Evolutionary conservation across 2,888 invertebrate genomes (phyloP).

Genomic region (Tridacna crocea): DNA sequence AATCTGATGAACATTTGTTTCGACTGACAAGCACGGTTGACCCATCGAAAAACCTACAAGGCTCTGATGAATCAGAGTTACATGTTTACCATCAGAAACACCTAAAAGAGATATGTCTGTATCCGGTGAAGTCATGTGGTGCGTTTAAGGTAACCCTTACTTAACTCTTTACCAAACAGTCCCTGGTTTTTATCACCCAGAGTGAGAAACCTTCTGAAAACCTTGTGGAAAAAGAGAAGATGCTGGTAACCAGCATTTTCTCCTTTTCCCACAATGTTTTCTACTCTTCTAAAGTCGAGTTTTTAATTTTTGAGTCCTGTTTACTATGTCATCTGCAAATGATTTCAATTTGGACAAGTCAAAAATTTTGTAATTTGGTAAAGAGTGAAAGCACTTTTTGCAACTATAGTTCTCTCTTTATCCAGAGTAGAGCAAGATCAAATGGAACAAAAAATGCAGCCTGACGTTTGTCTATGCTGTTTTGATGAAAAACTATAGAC

Average conservation of each 20-base stretch:
- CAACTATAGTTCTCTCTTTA: too few species aligned
- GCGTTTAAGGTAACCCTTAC: slow-evolving; percentile 86
- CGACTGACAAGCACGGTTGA: background rate
- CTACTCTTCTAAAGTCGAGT: too few species aligned
- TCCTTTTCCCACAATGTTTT: slow-evolving; percentile 4
- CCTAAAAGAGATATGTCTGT: slow-evolving; percentile 88
- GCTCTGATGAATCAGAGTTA: slow-evolving; percentile 22
- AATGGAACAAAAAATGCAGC: too few species aligned
- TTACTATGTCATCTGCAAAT: background rate
- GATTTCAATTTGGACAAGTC: background rate
- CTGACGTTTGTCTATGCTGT: too few species aligned
- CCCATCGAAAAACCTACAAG: background rate
- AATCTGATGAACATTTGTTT: background rate
- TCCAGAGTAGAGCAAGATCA: too few species aligned
- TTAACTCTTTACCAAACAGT: background rate
- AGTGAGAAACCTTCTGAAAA: background rate
- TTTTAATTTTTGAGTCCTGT: background rate
- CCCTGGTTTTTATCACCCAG: background rate
- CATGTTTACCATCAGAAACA: slow-evolving; percentile 46
- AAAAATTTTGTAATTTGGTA: background rate
- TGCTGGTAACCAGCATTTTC: background rate
- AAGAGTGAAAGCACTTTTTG: background rate
- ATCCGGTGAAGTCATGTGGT: slow-evolving; percentile 96
- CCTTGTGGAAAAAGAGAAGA: background rate
- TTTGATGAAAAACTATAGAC: too few species aligned